Evolutionary conservation across 2,888 invertebrate species (phyloP).

Genomic region (Himalopsyche anomala): DNA sequence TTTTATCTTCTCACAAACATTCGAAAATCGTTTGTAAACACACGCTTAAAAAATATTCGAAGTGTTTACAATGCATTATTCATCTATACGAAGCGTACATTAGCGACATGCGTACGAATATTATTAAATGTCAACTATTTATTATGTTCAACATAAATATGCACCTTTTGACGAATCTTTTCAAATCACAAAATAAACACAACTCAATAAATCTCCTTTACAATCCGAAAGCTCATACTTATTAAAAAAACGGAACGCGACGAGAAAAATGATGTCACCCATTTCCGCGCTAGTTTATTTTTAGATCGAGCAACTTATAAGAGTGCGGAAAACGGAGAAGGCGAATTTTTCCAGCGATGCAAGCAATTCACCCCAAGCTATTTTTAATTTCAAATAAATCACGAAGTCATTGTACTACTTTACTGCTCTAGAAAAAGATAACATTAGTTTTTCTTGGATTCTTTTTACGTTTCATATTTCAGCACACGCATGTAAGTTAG

Average conservation of each 20-base stretch:
- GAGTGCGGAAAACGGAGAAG: not conserved
- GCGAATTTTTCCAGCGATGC: not conserved
- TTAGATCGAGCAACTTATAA: slow-evolving; percentile 44
- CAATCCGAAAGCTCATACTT: slow-evolving; percentile 46
- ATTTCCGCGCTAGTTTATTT: slow-evolving; percentile 43
- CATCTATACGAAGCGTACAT: not conserved
- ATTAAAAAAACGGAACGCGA: slow-evolving; percentile 36
- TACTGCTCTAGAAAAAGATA: too few relatives aligned
- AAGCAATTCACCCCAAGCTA: not conserved
- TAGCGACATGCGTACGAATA: not conserved
- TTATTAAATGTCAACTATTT: slow-evolving; percentile 1
- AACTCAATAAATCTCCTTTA: slow-evolving; percentile 48
- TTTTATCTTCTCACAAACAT: too few relatives aligned
- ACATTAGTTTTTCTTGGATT: too few relatives aligned
- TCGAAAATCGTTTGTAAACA: too few relatives aligned
- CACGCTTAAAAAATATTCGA: too few relatives aligned
- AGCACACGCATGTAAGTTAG: too few relatives aligned
- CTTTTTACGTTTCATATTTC: too few relatives aligned
- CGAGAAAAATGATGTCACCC: slow-evolving; percentile 48
- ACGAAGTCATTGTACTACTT: too few relatives aligned
- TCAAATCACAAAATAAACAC: slow-evolving; percentile 43
- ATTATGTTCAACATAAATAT: slow-evolving; percentile 1
- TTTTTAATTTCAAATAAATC: too few relatives aligned
- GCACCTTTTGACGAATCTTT: slow-evolving; percentile 25
- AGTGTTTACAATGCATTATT: too few relatives aligned